Conservation (phyloP, 2,888 invertebrate genomes). For the Alloplasta piceator region DNA sequence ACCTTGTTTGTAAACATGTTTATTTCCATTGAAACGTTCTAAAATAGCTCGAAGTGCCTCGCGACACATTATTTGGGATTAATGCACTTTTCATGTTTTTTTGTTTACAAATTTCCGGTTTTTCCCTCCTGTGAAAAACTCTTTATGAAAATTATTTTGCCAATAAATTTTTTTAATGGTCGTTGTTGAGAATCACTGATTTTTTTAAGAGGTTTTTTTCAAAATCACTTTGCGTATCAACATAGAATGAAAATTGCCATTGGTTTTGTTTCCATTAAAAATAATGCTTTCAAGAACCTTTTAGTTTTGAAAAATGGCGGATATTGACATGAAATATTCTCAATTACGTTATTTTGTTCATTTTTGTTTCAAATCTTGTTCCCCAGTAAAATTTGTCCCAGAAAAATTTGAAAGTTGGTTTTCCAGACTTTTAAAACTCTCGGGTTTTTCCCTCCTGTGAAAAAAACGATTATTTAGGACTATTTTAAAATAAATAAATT, state of each 20-base stretch:
- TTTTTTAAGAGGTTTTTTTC: neutral
- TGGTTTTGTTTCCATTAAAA: too few relatives aligned
- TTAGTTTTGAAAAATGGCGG: too few relatives aligned
- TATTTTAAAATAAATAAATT: neutral
- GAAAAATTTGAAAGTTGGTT: too few relatives aligned
- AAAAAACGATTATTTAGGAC: neutral
- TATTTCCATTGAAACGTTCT: slow-evolving; percentile 12
- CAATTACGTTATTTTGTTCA: too few relatives aligned
- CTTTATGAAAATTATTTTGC: neutral
- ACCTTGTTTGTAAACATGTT: neutral
- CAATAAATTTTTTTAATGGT: neutral
- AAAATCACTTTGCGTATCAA: too few relatives aligned
- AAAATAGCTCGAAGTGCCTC: slow-evolving; percentile 51
- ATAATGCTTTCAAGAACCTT: too few relatives aligned
- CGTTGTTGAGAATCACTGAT: neutral
- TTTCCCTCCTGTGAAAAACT: neutral
- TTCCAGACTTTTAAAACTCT: too few relatives aligned
- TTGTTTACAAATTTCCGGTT: slow-evolving; percentile 1
- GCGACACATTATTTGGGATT: slow-evolving; percentile 34
- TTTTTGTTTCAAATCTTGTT: too few relatives aligned
- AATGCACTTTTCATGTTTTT: slow-evolving; percentile 27
- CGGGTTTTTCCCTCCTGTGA: slow-evolving; percentile 3
- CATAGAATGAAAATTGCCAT: too few relatives aligned
- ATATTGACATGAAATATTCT: too few relatives aligned
- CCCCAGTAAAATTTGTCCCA: too few relatives aligned